A percentile compares a stretch with the other conserved stretches of the same genome.
Evolutionary conservation across 2,888 invertebrate species (phyloP).

Genomic region (Baccha elongata): DNA sequence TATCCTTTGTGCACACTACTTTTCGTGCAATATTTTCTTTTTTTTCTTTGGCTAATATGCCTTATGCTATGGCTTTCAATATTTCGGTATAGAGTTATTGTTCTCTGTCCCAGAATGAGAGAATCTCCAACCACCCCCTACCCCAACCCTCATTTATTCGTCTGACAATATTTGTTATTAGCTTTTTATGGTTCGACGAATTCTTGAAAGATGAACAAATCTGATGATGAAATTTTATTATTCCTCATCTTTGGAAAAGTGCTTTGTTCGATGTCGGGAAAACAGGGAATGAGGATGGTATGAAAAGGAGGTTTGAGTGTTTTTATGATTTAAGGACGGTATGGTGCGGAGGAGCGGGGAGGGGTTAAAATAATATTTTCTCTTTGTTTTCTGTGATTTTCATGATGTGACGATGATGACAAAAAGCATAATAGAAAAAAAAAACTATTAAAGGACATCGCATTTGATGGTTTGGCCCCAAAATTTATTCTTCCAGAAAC

Average conservation of each 20-base stretch:
- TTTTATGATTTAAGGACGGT: constrained; percentile 25
- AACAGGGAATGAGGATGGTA: background rate
- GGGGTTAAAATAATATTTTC: constrained; percentile 42
- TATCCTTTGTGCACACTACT: constrained; percentile 66
- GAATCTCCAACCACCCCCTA: background rate
- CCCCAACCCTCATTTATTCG: constrained; percentile 41
- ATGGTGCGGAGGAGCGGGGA: background rate
- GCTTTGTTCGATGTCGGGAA: background rate
- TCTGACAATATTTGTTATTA: constrained; percentile 74
- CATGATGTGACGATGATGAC: constrained; percentile 44
- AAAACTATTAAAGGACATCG: constrained; percentile 24
- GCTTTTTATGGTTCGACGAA: constrained; percentile 73
- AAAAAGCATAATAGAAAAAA: constrained; percentile 13
- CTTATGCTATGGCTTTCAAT: constrained; percentile 36
- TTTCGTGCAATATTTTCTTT: constrained; percentile 1
- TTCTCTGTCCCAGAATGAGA: background rate
- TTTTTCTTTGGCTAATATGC: constrained; percentile 11
- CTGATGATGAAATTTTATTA: constrained; percentile 73
- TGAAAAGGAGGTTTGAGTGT: constrained; percentile 17
- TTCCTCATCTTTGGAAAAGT: constrained; percentile 36
- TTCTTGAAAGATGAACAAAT: constrained; percentile 74
- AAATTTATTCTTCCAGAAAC: constrained; percentile 26
- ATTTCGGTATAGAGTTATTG: constrained; percentile 51
- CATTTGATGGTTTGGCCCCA: constrained; percentile 55
- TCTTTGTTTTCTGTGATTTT: constrained; percentile 63